These are phyloP conservation scores for Papilio dardanus DNA, from an alignment of 1,140 invertebrate genomes.

Conservation along the genomic window DNA sequence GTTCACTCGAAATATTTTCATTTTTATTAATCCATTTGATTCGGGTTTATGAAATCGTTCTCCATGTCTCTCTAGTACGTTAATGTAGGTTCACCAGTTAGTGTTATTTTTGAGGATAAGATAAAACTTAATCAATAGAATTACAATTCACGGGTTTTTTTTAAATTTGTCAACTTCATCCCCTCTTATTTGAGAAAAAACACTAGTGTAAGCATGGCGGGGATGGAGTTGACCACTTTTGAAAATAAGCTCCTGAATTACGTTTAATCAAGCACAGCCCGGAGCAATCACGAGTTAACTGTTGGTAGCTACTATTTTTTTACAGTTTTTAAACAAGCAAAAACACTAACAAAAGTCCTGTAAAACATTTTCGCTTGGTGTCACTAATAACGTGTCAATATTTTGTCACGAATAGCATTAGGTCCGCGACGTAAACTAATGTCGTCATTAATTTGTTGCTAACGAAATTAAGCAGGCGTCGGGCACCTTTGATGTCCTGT, in stretches of 20 bases:
- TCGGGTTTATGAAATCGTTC: slow-evolving; percentile 58
- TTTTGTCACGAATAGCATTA: slow-evolving; percentile 78
- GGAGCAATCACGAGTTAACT: too few species aligned
- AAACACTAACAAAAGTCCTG: background rate
- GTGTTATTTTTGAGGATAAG: background rate
- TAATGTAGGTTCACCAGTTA: slow-evolving; percentile 1
- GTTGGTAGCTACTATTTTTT: background rate
- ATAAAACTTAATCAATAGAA: background rate
- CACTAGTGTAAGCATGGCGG: too few species aligned
- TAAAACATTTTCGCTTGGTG: background rate
- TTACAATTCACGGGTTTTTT: background rate
- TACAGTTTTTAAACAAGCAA: background rate
- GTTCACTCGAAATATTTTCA: slow-evolving; percentile 65
- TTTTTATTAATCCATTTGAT: slow-evolving; percentile 70
- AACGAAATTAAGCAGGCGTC: slow-evolving; percentile 71
- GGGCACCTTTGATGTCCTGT: slow-evolving; percentile 68
- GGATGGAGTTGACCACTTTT: too few species aligned
- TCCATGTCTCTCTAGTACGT: slow-evolving; percentile 22
- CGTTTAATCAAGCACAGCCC: too few species aligned
- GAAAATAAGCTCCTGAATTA: too few species aligned
- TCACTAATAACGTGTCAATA: slow-evolving; percentile 68
- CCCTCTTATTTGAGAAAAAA: too few species aligned
- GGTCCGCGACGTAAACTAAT: slow-evolving; percentile 70
- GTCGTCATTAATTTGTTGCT: slow-evolving; percentile 74
- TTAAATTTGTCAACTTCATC: too few species aligned